These are phyloP conservation scores for Corbicula japonica DNA, from an alignment of 2,888 invertebrate genomes.

Conservation along the genomic window DNA sequence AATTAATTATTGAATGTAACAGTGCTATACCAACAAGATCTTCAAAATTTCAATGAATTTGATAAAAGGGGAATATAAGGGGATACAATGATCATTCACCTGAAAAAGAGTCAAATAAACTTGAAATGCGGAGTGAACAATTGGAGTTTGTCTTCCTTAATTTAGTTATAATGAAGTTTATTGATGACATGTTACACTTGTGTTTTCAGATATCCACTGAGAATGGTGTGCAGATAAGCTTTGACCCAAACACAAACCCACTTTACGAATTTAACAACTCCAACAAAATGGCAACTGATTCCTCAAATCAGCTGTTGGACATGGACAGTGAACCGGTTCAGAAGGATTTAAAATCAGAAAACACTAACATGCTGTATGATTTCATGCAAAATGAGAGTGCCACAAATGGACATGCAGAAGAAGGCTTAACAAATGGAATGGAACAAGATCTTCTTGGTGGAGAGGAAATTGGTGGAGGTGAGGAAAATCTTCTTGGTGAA, in stretches of 20 bases:
- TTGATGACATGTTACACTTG: not conserved
- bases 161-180: too few species aligned
- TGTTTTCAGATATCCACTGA: slow-evolving; percentile 58
- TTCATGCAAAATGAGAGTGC: slow-evolving; percentile 63
- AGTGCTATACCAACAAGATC: slow-evolving; percentile 3
- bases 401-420: slow-evolving; percentile 61
- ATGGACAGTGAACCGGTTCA: slow-evolving; percentile 47
- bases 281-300: slow-evolving; percentile 58
- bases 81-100: not conserved
- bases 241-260: slow-evolving; percentile 68
- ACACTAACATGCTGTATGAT: slow-evolving; percentile 71
- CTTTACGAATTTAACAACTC: slow-evolving; percentile 71
- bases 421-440: slow-evolving; percentile 45
- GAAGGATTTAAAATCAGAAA: slow-evolving; percentile 57
- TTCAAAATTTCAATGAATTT: slow-evolving; percentile 1
- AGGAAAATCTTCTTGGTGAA: too few species aligned
- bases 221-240: slow-evolving; percentile 53
- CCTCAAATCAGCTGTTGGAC: slow-evolving; percentile 59
- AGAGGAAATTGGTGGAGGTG: too few species aligned
- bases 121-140: too few species aligned
- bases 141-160: too few species aligned
- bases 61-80: not conserved
- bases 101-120: too few species aligned
- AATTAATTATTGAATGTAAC: too few species aligned
- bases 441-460: too few species aligned